Percentiles rank a stretch among this genome's conserved stretches.
Evolutionary conservation across 2,888 invertebrate species (phyloP).

Genomic region (Agrotis ipsilon): DNA sequence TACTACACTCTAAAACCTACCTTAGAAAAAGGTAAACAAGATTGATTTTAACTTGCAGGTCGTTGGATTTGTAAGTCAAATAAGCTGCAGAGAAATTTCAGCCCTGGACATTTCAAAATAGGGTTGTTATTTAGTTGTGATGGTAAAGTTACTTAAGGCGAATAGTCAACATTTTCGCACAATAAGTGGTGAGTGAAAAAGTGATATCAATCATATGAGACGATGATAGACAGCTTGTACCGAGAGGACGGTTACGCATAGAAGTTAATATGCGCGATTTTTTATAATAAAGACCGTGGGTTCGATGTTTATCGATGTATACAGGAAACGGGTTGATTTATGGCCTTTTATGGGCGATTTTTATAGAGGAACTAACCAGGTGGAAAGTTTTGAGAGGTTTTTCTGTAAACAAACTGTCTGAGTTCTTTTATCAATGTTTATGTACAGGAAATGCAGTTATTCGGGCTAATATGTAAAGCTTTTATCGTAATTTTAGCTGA

Average conservation of each 20-base stretch:
- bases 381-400: slow-evolving; percentile 22
- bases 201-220: slow-evolving; percentile 88
- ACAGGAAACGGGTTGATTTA: slow-evolving; percentile 58
- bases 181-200: slow-evolving; percentile 79
- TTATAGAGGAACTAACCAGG: slow-evolving; percentile 25
- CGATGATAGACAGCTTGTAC: slow-evolving; percentile 81
- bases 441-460: neutral
- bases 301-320: slow-evolving; percentile 48
- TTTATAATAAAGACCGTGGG: slow-evolving; percentile 58
- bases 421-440: neutral
- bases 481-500: no score
- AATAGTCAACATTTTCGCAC: slow-evolving; percentile 75
- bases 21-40: neutral
- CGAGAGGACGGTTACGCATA: slow-evolving; percentile 58
- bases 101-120: neutral
- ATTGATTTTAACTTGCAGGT: slow-evolving; percentile 10
- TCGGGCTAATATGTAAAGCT: neutral
- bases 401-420: neutral
- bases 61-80: slow-evolving; percentile 7
- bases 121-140: slow-evolving; percentile 15
- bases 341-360: slow-evolving; percentile 28
- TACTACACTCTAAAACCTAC: slow-evolving; percentile 65
- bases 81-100: slow-evolving; percentile 30
- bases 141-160: slow-evolving; percentile 67
- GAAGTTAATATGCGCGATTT: slow-evolving; percentile 59